Base-by-base conservation (phyloP, 2,797 vertebrate genomes). In the Smutsia gigantea region DNA sequence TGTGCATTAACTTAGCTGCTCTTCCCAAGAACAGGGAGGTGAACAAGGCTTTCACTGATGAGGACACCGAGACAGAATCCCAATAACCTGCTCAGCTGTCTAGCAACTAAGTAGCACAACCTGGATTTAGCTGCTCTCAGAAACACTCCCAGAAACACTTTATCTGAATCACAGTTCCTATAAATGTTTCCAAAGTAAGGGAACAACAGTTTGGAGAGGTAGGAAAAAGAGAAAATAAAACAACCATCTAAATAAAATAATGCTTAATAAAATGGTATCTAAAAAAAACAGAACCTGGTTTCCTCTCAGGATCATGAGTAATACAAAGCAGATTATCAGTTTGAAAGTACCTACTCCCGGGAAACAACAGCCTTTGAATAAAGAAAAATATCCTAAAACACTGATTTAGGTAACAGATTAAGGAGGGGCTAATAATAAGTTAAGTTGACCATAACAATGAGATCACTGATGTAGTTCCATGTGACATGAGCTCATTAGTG, bases 341-440 rank as follows among this genome's bases (percentile, higher is more conserved):
- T 64, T 63, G 6, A 23, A 85, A 95, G 84, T 72, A 55, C 0
- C 9, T 64, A 34, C 55, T 82, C 71, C 55, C 81, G 51, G 66
- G 53, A 77, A 96, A 93, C 53, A 84, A 13, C 2, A 92, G 46
- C 57, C 79, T 95, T 96, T 8, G 4, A 78, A 86, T 29, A 7
- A 83, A 90, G 61, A 81, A 69, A 85, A 53, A 19, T 34, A n/a
- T 89, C 68, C 49, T 82, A 49, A 93, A 93, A 90, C 37, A 72
- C 29, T 83, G 57, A 69, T 42, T 46, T 27, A 84, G 25, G 53
- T 75, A 49, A 64, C 4, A 71, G 55, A 27, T 68, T 84, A 63
- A 85, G 42, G 7, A 81, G 42, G 61, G 31, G 25, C 9, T 23
- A 46, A 57, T 59, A 49, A 66, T 68, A 34, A 66, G 15, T 68